These are phyloP conservation scores for Hycleus phaleratus DNA, from an alignment of 1,140 invertebrate species.

Conservation along the genomic window DNA sequence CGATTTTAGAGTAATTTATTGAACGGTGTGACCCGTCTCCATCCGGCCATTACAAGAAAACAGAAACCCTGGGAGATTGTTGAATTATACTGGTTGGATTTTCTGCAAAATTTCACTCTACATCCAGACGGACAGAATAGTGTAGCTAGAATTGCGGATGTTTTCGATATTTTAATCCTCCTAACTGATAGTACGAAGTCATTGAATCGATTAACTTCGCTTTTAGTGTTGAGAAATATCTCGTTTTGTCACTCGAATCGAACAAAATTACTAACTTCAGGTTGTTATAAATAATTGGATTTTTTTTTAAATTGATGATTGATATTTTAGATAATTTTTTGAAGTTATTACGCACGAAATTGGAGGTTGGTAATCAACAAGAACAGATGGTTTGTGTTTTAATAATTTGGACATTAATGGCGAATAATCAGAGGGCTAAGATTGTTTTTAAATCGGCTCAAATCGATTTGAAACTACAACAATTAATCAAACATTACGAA, in stretches of 20 bases:
- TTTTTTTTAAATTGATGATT: neutral
- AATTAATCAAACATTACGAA: slow-evolving; percentile 29
- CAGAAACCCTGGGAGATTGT: slow-evolving; percentile 40
- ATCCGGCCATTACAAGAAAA: slow-evolving; percentile 41
- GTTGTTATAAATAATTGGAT: slow-evolving; percentile 20
- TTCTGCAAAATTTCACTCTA: slow-evolving; percentile 41
- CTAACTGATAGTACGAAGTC: slow-evolving; percentile 23
- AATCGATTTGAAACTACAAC: slow-evolving; percentile 35
- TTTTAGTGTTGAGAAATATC: slow-evolving; percentile 38
- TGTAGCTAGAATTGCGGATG: slow-evolving; percentile 29
- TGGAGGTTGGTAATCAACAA: slow-evolving; percentile 29
- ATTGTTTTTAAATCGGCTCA: slow-evolving; percentile 37
- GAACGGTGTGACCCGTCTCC: slow-evolving; percentile 38
- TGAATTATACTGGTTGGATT: slow-evolving; percentile 42
- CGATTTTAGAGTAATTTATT: slow-evolving; percentile 39
- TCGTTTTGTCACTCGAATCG: slow-evolving; percentile 39
- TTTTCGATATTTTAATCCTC: slow-evolving; percentile 32
- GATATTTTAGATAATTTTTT: slow-evolving; percentile 36
- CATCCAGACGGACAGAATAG: slow-evolving; percentile 40
- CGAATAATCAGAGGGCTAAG: slow-evolving; percentile 43
- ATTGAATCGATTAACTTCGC: slow-evolving; percentile 27
- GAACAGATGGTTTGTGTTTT: slow-evolving; percentile 36
- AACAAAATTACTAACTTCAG: slow-evolving; percentile 35
- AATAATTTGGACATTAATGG: slow-evolving; percentile 41
- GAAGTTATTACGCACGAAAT: slow-evolving; percentile 31